Evolutionary conservation across 2,797 vertebrate genomes (phyloP), one percentile per base, ranked within the genome.

Genomic region (Sebastes elongatus): DNA sequence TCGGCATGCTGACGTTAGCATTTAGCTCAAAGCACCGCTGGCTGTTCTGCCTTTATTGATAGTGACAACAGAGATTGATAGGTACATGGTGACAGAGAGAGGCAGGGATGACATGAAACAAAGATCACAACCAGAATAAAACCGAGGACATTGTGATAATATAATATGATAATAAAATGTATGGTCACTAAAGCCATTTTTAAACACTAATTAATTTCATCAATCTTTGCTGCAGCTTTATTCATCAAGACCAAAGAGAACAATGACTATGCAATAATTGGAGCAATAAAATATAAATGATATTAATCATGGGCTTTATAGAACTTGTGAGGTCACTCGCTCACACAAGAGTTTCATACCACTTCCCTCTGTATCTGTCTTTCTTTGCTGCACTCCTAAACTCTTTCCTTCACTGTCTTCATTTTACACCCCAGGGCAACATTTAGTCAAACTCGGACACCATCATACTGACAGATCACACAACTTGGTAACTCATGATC

Each of bases 391-490:
- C 23, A 57, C 49, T 67, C 14, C 27, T 8, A 6, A 79, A 69
- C 25, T 32, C 30, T 61, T 33, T 62, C 9, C 22, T 33, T 42
- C 59, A 72, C 11, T 64, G 68, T 69, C 72, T 35, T 65, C 64
- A 28, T 79, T 82, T 69, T 59, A 57, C 25, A 74, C 32, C 84
- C 76, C 0, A 13, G 62, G 70, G 77, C 76, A 75, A 76, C 61
- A 83, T 88, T 82, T 66, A 68, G 4, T 83, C 74, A 83, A 76
- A 75, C 35, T 76, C 23, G 6, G 62, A 83, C 53, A 42, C 61
- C 52, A 65, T 53, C 65, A 62, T 67, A 7, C 81, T 82, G 90
- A 88, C 82, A 84, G 71, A 74, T 86, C 82, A 59, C 71, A 65
- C 76, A 33, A 81, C 71, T 59, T 8, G 52, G 8, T 62, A 80